Evolutionary conservation across 2,113 vertebrate genomes (phyloP).

Genomic region (Sciurus niger): DNA sequence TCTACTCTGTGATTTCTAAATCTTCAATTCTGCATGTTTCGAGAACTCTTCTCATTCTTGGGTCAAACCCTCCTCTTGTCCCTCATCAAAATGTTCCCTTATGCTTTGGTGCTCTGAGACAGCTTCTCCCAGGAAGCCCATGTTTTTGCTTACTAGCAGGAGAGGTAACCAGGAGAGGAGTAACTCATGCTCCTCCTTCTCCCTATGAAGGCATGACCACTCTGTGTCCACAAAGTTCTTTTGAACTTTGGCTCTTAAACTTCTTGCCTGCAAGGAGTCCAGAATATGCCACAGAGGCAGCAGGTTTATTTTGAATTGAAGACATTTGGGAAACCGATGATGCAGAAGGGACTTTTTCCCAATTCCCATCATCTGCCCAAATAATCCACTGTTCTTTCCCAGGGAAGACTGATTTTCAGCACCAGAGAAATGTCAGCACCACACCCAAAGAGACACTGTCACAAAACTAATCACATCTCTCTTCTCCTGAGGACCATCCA

Average conservation of each 20-base stretch:
- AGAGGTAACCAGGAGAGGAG: not conserved
- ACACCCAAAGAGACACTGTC: not conserved
- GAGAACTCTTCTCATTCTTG: not conserved
- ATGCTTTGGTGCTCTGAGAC: not conserved
- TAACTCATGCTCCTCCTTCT: rapidly evolving
- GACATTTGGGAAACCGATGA: not conserved
- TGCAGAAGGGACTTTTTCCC: not conserved
- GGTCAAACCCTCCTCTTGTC: not conserved
- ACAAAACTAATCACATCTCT: not conserved
- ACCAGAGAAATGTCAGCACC: not conserved
- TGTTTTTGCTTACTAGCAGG: not conserved
- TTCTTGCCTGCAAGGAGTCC: not conserved
- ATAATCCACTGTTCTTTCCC: not conserved
- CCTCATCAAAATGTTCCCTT: not conserved
- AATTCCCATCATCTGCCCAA: not conserved
- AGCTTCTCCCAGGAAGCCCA: not conserved
- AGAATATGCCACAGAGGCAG: not conserved
- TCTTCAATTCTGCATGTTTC: not conserved
- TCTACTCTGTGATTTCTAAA: not conserved
- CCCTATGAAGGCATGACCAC: not conserved
- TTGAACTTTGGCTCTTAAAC: not conserved
- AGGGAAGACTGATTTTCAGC: not conserved
- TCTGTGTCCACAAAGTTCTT: rapidly evolving
- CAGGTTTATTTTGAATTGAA: not conserved
- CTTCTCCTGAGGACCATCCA: not conserved